Base-by-base conservation (phyloP, 1,140 invertebrate species). In the Drosophila neocordata region DNA sequence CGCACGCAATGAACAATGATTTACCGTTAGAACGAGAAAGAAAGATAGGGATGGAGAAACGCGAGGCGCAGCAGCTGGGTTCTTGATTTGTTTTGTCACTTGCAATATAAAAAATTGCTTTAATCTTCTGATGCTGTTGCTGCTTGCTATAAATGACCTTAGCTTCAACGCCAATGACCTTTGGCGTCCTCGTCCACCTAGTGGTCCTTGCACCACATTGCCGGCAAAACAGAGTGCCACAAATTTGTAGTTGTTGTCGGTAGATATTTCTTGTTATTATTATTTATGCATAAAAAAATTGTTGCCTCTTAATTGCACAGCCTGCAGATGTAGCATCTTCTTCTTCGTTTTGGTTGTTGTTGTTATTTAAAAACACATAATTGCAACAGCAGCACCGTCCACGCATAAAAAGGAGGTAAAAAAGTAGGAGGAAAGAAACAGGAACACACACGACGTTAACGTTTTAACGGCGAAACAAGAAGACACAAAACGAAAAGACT, bases 391-490 rank as follows among this genome's bases (percentile, higher is more conserved):
- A 69, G 73, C 73, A 75, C 69, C 69, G 52, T n/a, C 65, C 56
- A 58, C 55, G 69, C 55, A 71, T 61, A 58, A 70, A 74, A 74
- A 74, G 70, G 35, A 27, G 18, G n/a, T n/a, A 44, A 24, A 48
- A 61, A 53, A 48, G 15, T 8, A 48, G 41, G 41, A 20, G 15
- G 34, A 41, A 31, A 38, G 20, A 56, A 65, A 55, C 53, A 34
- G 69, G 77, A 80, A 76, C 78, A 80, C 78, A 81, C 78, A 80
- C 78, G 78, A 76, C 60, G 77, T 63, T 78, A 65, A 35, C 34
- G 34, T 12, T 35, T 35, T 35, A 35, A 44, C 13, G 41, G 41
- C 41, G 15, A 48, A 48, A 31, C 15, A 8, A 48, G 15, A 48
- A 44, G 41, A 44, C 41, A 44, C 41, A 44, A 44, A 41, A 41